Base-by-base conservation (phyloP, 2,797 vertebrate genomes). In the Agapornis canus region DNA sequence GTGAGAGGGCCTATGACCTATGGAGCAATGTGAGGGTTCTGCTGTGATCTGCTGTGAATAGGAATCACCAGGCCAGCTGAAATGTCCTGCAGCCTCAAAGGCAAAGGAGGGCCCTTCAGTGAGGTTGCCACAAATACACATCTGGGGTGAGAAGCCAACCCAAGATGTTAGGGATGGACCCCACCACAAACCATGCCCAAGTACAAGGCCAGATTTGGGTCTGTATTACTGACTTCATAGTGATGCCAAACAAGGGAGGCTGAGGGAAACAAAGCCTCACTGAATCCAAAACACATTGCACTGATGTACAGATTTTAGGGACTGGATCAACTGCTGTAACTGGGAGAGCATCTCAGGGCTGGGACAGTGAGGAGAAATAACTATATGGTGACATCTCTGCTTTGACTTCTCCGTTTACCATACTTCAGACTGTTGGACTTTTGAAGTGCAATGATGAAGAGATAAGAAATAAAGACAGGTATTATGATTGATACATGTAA, bases 61-160 rank as follows among this genome's bases (percentile, higher is more conserved):
- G 10, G 71, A 61, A 9, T 49, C n/a, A n/a, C 11, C 73, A 22
- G 79, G 27, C 14, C n/a, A 63, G 78, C 52, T 37, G 37, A 54
- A 69, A 23, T 6, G 45, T 16, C 13, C 13, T 1, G 5, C 40
- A 66, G 63, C 49, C 18, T 27, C 0, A 2, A 17, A 2, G 1
- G 20, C 13, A 8, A 45, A 49, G 71, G 48, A 57, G 39, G 32
- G 6, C 10, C 32, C 31, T 26, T 15, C 2, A 21, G 57, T 37
- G 39, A 10, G 18, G 7, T 29, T 17, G 60, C 48, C 54, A 35
- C 29, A 81, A 48, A 72, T 7, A 32, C 17, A 2, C 18, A 0
- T 2, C 8, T 7, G 3, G 17, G 49, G 32, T 40, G 15, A 76
- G 31, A 7, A 66, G 25, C 22, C 25, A 29, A n/a, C 13, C 32